Evolutionary conservation across 2,797 vertebrate genomes (phyloP).

Genomic region (Parauchenoglanis punctatus): DNA sequence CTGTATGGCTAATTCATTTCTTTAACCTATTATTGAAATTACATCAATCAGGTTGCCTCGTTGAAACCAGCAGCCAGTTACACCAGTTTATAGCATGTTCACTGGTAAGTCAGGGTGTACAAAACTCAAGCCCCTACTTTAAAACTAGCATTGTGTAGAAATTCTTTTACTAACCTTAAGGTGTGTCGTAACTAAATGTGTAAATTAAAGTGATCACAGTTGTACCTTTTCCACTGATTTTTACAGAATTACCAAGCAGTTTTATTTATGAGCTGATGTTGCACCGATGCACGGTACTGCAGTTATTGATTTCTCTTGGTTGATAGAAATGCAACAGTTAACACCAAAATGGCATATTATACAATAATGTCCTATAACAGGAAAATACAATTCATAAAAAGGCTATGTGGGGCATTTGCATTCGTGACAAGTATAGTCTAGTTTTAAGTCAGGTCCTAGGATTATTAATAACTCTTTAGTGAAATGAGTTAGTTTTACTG

Average conservation of each 20-base stretch:
- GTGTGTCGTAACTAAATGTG: neutral
- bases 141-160: neutral
- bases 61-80: neutral
- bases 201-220: neutral
- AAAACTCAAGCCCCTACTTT: no score
- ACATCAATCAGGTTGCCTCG: neutral
- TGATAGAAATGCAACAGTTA: neutral
- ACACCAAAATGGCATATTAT: neutral
- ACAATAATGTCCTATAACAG: neutral
- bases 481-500: neutral
- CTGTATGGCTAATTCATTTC: neutral
- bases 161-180: neutral
- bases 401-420: neutral
- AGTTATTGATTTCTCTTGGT: neutral
- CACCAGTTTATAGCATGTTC: neutral
- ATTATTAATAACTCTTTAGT: neutral
- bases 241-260: neutral
- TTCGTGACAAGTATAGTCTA: neutral
- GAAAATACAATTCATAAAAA: neutral
- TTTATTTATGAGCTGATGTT: neutral
- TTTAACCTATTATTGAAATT: conserved; percentile 6
- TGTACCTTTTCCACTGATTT: neutral
- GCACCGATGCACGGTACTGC: neutral
- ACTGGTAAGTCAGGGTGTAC: neutral
- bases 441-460: neutral